Evolutionary conservation across 1,140 invertebrate genomes (phyloP).

Genomic region (Myzus persicae): DNA sequence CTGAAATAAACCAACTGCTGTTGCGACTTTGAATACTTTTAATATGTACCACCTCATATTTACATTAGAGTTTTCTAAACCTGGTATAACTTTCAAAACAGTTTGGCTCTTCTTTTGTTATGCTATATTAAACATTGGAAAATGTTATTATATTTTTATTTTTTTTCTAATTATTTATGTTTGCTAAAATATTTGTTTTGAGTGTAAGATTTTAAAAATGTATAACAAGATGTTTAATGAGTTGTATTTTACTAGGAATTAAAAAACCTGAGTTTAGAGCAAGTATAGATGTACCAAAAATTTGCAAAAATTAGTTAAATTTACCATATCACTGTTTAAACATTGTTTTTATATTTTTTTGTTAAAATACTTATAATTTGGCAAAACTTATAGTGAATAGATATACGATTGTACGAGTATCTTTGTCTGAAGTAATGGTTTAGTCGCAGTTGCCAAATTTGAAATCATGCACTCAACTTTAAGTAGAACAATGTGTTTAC

Average conservation of each 20-base stretch:
- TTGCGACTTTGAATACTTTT: no score
- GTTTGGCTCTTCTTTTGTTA: background rate
- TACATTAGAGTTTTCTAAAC: no score
- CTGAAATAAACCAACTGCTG: no score
- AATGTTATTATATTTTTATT: background rate
- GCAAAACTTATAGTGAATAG: background rate
- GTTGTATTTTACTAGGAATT: no score
- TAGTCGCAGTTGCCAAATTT: background rate
- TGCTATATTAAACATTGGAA: background rate
- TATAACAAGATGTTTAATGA: no score
- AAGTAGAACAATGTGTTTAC: background rate
- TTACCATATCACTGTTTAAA: background rate
- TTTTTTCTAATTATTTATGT: no score
- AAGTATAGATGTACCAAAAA: background rate
- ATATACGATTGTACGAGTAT: background rate
- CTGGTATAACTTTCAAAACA: background rate
- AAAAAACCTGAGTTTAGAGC: background rate
- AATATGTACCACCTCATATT: no score
- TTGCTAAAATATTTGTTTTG: no score
- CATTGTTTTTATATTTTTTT: background rate
- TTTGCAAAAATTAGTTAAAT: background rate
- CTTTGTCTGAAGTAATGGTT: background rate
- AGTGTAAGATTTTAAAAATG: no score
- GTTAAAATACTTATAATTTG: background rate
- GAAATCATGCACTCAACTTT: background rate